phyloP scores from a whole-genome alignment of 2,113 vertebrate genomes.

The Pica pica region DNA sequence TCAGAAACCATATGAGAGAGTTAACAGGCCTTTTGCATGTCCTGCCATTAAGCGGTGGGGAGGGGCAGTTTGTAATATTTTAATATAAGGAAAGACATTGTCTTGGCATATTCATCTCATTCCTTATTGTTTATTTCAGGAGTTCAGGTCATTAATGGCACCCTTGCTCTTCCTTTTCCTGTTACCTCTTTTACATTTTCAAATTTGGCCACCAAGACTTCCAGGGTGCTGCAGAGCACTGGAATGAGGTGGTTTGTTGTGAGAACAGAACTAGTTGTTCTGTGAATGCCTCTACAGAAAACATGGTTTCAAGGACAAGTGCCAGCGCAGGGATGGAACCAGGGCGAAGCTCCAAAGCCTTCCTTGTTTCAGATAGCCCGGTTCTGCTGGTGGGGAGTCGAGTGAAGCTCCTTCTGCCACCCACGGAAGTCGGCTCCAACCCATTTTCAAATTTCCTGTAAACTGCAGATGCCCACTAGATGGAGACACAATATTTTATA shows the following conservation, averaged over 20 bases:
- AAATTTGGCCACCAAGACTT: background rate
- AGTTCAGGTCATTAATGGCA: background rate
- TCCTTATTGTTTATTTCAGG: background rate
- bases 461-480: slow-evolving; percentile 49
- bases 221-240: background rate
- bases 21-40: background rate
- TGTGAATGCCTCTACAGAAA: background rate
- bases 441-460: background rate
- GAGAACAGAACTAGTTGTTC: background rate
- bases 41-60: background rate
- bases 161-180: background rate
- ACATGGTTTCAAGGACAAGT: background rate
- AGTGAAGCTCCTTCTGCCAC: background rate
- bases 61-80: background rate
- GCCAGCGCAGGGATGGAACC: background rate
- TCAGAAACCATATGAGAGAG: background rate
- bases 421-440: background rate
- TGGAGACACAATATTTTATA: slow-evolving; percentile 60
- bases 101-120: background rate
- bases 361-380: background rate
- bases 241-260: background rate
- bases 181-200: background rate
- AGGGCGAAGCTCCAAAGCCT: background rate
- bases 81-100: background rate
- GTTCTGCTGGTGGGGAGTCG: background rate